Base-by-base conservation (phyloP, 1,140 invertebrate genomes). In the Leptonema lineaticorne region DNA sequence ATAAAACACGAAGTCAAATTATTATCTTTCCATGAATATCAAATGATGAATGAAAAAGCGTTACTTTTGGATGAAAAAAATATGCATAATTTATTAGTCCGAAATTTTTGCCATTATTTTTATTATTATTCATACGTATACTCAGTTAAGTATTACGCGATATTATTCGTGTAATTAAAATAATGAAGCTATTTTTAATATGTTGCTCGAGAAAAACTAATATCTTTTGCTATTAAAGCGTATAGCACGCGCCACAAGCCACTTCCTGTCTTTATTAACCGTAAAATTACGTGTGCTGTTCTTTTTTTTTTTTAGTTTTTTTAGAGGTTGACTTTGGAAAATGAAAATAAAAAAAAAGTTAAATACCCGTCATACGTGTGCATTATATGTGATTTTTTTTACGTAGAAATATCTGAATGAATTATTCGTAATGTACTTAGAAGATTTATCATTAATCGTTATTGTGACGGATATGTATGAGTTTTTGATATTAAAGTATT, bases 241-340 rank as follows among this genome's bases (percentile, higher is more conserved):
- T 64, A 64, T 50, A 18, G 62, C 62, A 64, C 62, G 62, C 62
- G 62, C 62, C 62, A 50, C 45, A 64, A 37, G 62, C 62, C 45
- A 46, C 62, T 64, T 64, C 62, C 62, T 64, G 62, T 64, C 62
- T 64, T 64, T 50, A 26, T 45, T 50, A 64, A 64, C 62, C 41
- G 30, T 64, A 22, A 64, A 29, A 64, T 53, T 29, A 64, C 45
- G 45, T 28, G 50, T 53, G 14, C 9, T 4, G 20, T 33, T 2
- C 5, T 33, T 59, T 16, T 14, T 57, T 53, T 53, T 22, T 18
- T 20, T n/a, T n/a, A n/a, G n/a, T n/a, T n/a, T n/a, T 48, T 48
- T 5, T 14, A 48, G 4, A 14, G 45, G 11, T 53, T 20, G 16
- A 24, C 4, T 7, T 24, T 53, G 2, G 4, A 53, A 22, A 53